Percentiles rank a stretch among this genome's conserved stretches.
These are phyloP conservation scores for Aegithalos caudatus DNA, from an alignment of 2,113 vertebrate genomes.

Conservation along the genomic window DNA sequence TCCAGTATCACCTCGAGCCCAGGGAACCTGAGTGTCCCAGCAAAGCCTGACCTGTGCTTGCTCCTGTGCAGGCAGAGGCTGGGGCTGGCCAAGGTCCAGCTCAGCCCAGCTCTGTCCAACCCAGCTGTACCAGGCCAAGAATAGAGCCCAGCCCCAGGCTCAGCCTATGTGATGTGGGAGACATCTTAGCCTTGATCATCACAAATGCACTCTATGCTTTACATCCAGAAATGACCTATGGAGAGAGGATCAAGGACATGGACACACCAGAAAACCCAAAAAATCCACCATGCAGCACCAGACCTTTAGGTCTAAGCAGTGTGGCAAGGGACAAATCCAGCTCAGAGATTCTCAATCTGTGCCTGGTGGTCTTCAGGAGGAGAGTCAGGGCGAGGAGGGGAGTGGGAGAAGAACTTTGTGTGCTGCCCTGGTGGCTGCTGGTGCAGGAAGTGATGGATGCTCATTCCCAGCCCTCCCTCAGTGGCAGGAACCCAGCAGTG, in stretches of 20 bases:
- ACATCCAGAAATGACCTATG: background rate
- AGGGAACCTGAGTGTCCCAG: background rate
- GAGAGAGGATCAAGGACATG: background rate
- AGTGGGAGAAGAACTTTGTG: background rate
- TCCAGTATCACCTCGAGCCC: background rate
- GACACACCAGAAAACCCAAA: fast-evolving
- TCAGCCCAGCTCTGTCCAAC: background rate
- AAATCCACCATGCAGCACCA: background rate
- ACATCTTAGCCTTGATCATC: background rate
- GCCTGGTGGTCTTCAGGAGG: background rate
- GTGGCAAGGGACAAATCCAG: background rate
- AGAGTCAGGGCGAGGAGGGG: background rate
- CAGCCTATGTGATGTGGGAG: fast-evolving
- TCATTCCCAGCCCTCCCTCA: background rate
- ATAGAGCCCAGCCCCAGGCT: fast-evolving
- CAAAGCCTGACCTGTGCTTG: background rate
- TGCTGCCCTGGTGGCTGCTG: background rate
- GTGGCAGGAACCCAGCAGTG: background rate
- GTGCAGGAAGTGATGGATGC: too few relatives aligned
- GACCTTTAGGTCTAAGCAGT: background rate
- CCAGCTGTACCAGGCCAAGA: background rate
- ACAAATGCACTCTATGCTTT: background rate
- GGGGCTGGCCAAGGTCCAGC: background rate
- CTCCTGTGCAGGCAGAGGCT: background rate
- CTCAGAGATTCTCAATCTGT: background rate